Conservation (phyloP, 2,888 invertebrate genomes). For the Drosophila emarginata region DNA sequence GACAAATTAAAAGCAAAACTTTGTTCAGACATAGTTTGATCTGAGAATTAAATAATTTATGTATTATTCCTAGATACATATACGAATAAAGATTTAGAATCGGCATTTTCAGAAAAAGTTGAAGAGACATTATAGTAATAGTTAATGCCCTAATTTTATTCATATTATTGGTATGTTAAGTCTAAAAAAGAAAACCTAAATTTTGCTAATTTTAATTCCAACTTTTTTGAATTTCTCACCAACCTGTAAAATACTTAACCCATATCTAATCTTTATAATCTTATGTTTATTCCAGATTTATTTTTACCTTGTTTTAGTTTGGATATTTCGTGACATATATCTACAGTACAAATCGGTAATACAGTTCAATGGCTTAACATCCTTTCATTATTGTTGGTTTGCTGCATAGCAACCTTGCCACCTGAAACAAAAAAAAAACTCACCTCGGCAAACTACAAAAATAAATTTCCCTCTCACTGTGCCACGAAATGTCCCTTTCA, state of each 20-base stretch:
- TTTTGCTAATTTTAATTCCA: too few species aligned
- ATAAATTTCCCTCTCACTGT: slow-evolving; percentile 50
- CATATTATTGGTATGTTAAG: too few species aligned
- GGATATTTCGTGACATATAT: not conserved
- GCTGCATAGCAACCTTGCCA: slow-evolving; percentile 19
- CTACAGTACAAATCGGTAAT: not conserved
- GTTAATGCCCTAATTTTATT: too few species aligned
- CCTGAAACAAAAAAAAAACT: slow-evolving; percentile 15
- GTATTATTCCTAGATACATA: too few species aligned
- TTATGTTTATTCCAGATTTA: not conserved
- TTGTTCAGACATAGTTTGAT: not conserved
- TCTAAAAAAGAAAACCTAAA: too few species aligned
- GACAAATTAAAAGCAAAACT: not conserved
- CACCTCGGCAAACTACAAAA: slow-evolving; percentile 28
- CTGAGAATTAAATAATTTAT: too few species aligned
- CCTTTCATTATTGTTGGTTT: not conserved
- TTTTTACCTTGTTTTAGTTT: not conserved
- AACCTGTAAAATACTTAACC: too few species aligned
- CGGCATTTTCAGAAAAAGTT: too few species aligned
- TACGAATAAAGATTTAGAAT: too few species aligned
- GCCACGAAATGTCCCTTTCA: slow-evolving; percentile 42
- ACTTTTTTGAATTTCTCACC: too few species aligned
- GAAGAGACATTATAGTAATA: too few species aligned
- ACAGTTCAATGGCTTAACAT: slow-evolving; percentile 3
- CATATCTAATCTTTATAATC: too few species aligned